phyloP scores from a whole-genome alignment of 2,797 vertebrate species.

The Rhinoraja longicauda region DNA sequence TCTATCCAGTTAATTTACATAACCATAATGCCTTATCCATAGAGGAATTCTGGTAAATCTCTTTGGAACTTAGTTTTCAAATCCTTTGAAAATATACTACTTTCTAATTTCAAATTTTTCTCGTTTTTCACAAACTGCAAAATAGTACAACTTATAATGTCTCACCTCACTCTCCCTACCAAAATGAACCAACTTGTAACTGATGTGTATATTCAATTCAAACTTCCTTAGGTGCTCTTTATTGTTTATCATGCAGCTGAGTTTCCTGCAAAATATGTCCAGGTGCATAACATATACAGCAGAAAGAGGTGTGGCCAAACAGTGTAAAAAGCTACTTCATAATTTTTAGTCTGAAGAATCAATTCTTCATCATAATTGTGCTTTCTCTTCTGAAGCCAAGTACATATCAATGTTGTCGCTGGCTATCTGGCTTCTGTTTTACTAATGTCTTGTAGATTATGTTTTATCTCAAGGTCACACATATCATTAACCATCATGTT shows the following conservation, averaged over 20 bases:
- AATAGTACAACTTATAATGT: background rate
- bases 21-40: background rate
- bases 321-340: background rate
- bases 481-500: background rate
- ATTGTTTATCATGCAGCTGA: too few species aligned
- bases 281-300: background rate
- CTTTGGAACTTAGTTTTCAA: background rate
- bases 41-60: background rate
- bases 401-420: background rate
- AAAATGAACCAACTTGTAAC: background rate
- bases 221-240: background rate
- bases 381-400: background rate
- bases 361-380: background rate
- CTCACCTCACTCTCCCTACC: background rate
- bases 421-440: background rate
- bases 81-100: background rate
- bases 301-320: background rate
- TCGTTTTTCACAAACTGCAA: background rate
- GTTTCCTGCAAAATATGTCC: background rate
- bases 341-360: background rate
- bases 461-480: too few species aligned
- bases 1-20: background rate
- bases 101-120: background rate
- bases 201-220: background rate
- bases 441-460: background rate